A percentile compares a stretch with the other conserved stretches of the same genome.
Evolutionary conservation across 2,797 vertebrate genomes (phyloP).

Genomic region (Acanthornis magna): DNA sequence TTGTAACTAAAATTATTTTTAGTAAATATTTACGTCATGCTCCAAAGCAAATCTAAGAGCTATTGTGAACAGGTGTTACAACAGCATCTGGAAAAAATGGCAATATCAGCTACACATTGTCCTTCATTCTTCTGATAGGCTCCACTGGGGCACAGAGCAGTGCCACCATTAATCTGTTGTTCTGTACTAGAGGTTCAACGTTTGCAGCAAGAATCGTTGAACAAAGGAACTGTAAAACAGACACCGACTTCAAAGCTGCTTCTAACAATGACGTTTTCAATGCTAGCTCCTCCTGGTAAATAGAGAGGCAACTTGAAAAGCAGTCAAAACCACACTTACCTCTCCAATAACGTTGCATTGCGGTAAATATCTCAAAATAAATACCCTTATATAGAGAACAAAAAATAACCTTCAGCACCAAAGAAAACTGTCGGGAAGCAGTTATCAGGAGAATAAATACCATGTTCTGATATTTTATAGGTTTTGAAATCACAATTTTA

Average conservation of each 20-base stretch:
- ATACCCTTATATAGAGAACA: not conserved
- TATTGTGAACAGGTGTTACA: not conserved
- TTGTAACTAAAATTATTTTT: not conserved
- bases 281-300: not conserved
- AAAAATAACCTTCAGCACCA: not conserved
- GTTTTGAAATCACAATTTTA: not conserved
- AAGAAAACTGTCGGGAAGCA: not conserved
- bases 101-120: not conserved
- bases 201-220: not conserved
- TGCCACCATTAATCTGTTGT: not conserved
- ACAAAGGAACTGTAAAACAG: not conserved
- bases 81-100: not conserved
- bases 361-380: not conserved
- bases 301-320: not conserved
- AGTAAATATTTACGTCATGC: not conserved
- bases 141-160: not conserved
- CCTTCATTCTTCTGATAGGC: not conserved
- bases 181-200: not conserved
- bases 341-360: not conserved
- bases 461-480: not conserved
- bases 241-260: not conserved
- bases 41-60: not conserved
- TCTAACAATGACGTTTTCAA: not conserved
- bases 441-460: not conserved
- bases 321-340: not conserved